These are phyloP conservation scores for Drosophila tristis DNA, from an alignment of 1,140 invertebrate genomes.

Conservation along the genomic window DNA sequence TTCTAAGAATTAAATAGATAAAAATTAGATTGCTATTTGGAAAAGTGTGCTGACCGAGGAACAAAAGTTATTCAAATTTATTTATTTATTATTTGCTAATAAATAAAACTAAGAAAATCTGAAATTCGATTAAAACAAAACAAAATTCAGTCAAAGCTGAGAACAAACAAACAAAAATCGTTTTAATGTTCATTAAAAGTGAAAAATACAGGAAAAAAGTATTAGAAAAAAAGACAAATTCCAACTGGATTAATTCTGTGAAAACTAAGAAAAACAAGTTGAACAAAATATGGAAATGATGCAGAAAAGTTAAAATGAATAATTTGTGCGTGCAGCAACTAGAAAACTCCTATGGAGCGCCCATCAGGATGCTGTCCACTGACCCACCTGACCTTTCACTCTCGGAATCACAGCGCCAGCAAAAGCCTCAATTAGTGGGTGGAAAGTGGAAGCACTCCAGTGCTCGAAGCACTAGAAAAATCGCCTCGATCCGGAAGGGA, in stretches of 20 bases:
- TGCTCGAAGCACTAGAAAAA: conserved; percentile 10
- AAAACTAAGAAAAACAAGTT: too few species aligned
- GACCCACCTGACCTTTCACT: conserved; percentile 54
- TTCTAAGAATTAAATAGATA: not conserved
- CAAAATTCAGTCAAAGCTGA: too few species aligned
- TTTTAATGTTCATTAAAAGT: not conserved
- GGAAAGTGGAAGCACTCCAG: not conserved
- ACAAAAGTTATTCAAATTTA: not conserved
- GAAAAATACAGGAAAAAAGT: not conserved
- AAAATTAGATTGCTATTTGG: not conserved
- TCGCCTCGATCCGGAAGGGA: conserved; percentile 2
- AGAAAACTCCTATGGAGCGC: too few species aligned
- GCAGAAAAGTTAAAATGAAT: too few species aligned
- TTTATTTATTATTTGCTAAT: too few species aligned
- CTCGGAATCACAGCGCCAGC: conserved; percentile 28
- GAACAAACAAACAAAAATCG: too few species aligned
- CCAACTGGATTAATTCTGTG: too few species aligned
- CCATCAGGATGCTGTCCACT: not conserved
- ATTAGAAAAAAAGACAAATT: too few species aligned
- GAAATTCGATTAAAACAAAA: not conserved
- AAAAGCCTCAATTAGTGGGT: conserved; percentile 33
- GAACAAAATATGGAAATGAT: too few species aligned
- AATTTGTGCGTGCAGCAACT: too few species aligned
- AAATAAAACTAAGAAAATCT: not conserved
- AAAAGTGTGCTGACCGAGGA: not conserved